Conservation (phyloP, 2,797 vertebrate species). For the Scarus forsteni region DNA sequence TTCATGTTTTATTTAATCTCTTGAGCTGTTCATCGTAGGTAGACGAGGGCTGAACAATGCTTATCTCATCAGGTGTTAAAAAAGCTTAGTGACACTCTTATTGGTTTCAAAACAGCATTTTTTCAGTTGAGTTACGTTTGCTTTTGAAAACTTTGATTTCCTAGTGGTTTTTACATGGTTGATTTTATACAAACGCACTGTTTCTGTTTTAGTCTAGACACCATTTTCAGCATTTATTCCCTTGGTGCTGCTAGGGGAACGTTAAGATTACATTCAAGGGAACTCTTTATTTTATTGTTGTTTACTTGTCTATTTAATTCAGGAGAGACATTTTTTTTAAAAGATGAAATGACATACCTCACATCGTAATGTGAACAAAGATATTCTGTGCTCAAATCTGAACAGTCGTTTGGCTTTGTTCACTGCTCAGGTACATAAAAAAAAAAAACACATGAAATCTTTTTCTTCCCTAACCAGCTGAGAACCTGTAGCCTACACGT, state of each 20-base stretch:
- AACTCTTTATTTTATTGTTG: slow-evolving; percentile 52
- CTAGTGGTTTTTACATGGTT: slow-evolving; percentile 67
- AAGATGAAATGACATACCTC: slow-evolving; percentile 72
- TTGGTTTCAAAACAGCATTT: slow-evolving; percentile 45
- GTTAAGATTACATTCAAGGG: slow-evolving; percentile 68
- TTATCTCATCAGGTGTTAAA: slow-evolving; percentile 45
- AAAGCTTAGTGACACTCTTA: slow-evolving; percentile 41
- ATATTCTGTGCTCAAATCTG: slow-evolving; percentile 67
- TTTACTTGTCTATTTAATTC: slow-evolving; percentile 67
- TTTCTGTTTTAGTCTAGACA: slow-evolving; percentile 57
- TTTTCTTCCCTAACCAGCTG: slow-evolving; percentile 63
- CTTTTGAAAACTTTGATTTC: slow-evolving; percentile 70
- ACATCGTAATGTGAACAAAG: slow-evolving; percentile 59
- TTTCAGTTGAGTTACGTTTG: slow-evolving; percentile 58
- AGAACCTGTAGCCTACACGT: slow-evolving; percentile 70
- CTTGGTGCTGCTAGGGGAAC: slow-evolving; percentile 70
- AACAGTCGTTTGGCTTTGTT: slow-evolving; percentile 68
- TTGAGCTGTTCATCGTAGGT: slow-evolving; percentile 41
- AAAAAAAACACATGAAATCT: slow-evolving; percentile 37
- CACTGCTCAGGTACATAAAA: slow-evolving; percentile 76
- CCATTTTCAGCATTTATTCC: slow-evolving; percentile 57
- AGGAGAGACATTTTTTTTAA: slow-evolving; percentile 48
- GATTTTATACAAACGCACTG: slow-evolving; percentile 62
- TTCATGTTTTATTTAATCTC: slow-evolving; percentile 20
- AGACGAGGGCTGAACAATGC: slow-evolving; percentile 40